Evolutionary conservation across 2,113 vertebrate species (phyloP).

Genomic region (Plectropomus leopardus): DNA sequence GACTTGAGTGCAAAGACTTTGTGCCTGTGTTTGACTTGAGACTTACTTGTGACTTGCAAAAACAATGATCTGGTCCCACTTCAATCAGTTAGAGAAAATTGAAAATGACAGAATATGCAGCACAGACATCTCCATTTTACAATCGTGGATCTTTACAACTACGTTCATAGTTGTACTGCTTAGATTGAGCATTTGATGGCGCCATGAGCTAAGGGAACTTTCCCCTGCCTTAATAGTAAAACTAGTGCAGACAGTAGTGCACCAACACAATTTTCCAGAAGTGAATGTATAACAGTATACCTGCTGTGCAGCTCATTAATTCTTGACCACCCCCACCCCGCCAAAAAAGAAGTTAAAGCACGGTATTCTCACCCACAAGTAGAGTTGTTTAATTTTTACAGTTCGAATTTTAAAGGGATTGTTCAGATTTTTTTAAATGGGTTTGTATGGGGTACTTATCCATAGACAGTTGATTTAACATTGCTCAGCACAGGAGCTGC

Average conservation of each 20-base stretch:
- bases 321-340: no score
- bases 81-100: neutral
- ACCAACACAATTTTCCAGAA: slow-evolving; percentile 28
- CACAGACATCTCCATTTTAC: neutral
- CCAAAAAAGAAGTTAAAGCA: neutral
- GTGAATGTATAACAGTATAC: slow-evolving; percentile 28
- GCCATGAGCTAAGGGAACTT: slow-evolving; percentile 47
- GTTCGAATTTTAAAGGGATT: neutral
- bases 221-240: neutral
- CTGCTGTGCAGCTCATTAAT: slow-evolving; percentile 7
- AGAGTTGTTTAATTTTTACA: neutral
- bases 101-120: neutral
- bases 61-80: no score
- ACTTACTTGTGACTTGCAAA: no score
- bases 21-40: no score
- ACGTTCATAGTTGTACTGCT: neutral
- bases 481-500: no score
- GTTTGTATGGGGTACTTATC: no score
- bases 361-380: neutral
- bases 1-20: no score
- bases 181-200: slow-evolving; percentile 75
- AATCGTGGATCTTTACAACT: neutral
- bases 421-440: no score
- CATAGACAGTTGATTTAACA: no score
- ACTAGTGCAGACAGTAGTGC: neutral